phyloP scores from a whole-genome alignment of 1,140 invertebrate genomes.

The Drosophila lowei region DNA sequence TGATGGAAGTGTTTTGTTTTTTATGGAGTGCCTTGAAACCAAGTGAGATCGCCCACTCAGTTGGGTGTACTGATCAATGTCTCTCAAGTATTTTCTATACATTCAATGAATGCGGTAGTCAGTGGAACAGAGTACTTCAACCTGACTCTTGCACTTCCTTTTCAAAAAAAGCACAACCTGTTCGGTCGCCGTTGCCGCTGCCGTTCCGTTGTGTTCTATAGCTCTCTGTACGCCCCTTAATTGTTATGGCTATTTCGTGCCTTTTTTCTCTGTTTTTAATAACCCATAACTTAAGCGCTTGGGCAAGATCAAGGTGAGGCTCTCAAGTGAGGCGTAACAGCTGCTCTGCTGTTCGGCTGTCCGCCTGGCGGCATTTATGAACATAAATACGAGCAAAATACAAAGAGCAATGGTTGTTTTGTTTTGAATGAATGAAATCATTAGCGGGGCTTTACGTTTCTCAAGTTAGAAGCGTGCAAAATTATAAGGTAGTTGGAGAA shows the following conservation, averaged over 20 bases:
- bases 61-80: slow-evolving; percentile 21
- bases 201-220: slow-evolving; percentile 4
- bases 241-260: slow-evolving; percentile 20
- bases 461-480: background rate
- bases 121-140: slow-evolving; percentile 9
- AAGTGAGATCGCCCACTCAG: slow-evolving; percentile 34
- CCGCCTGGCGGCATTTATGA: slow-evolving; percentile 7
- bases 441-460: slow-evolving; percentile 6
- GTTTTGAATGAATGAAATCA: slow-evolving; percentile 47
- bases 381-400: slow-evolving; percentile 19
- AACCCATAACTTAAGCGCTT: slow-evolving; percentile 28
- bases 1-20: slow-evolving; percentile 28
- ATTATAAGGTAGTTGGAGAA: background rate
- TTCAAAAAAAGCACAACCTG: slow-evolving; percentile 36
- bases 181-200: slow-evolving; percentile 16
- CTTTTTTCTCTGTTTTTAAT: slow-evolving; percentile 28
- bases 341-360: background rate
- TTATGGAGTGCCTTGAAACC: background rate
- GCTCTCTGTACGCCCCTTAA: slow-evolving; percentile 26
- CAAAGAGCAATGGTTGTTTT: slow-evolving; percentile 21
- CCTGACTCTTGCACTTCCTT: slow-evolving; percentile 38
- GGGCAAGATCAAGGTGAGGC: slow-evolving; percentile 71
- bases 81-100: slow-evolving; percentile 11
- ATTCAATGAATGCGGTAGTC: slow-evolving; percentile 34
- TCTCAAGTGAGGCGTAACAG: slow-evolving; percentile 60